Conservation (phyloP, 2,113 vertebrate species). For the Dicaeum eximium region DNA sequence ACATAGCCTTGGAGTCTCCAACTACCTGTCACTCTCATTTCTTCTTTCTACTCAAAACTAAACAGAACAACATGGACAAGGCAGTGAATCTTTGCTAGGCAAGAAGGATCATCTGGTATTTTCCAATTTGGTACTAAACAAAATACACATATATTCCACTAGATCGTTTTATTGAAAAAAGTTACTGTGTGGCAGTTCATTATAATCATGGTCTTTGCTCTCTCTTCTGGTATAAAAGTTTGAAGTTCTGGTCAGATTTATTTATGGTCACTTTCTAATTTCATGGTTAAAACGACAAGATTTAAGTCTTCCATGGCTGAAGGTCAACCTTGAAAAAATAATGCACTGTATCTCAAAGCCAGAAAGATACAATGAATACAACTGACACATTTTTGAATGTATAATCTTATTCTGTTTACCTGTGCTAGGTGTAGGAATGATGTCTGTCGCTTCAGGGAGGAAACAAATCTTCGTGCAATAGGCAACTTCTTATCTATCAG, state of each 20-base stretch:
- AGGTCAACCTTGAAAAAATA: background rate
- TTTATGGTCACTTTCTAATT: background rate
- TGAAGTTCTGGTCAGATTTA: background rate
- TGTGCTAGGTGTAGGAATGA: slow-evolving; percentile 97
- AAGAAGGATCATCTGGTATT: background rate
- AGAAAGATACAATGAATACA: background rate
- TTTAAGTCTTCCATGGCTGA: background rate
- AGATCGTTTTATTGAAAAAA: background rate
- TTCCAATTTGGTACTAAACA: background rate
- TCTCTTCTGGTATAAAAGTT: background rate
- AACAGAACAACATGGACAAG: background rate
- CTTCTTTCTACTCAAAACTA: background rate
- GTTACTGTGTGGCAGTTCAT: background rate
- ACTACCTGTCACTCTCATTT: background rate
- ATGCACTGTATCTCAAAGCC: background rate
- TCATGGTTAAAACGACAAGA: background rate
- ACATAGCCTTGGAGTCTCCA: background rate
- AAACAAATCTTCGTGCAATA: slow-evolving; percentile 90
- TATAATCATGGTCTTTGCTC: background rate
- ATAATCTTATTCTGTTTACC: slow-evolving; percentile 66
- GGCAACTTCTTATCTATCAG: slow-evolving; percentile 91
- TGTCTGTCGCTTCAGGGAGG: slow-evolving; percentile 92
- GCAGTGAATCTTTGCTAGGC: background rate
- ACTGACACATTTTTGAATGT: background rate
- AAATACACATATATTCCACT: background rate